Evolutionary conservation across 1,140 invertebrate genomes (phyloP).

Genomic region (Brachionus rotundiformis): DNA sequence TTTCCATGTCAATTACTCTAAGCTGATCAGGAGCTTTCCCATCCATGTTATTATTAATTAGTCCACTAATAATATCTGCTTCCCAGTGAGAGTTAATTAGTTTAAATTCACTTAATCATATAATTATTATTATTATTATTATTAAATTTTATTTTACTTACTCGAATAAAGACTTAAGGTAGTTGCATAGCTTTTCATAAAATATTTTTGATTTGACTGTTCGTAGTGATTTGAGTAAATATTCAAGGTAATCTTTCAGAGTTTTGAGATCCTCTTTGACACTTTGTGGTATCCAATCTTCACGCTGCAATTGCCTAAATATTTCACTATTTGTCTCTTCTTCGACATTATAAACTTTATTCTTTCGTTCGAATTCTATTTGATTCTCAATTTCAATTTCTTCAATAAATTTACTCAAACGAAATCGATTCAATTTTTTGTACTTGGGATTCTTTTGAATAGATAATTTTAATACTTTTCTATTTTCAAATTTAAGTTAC

Average conservation of each 20-base stretch:
- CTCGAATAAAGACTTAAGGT: slow-evolving; percentile 23
- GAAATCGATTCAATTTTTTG: slow-evolving; percentile 35
- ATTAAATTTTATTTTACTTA: not conserved
- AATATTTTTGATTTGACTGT: slow-evolving; percentile 48
- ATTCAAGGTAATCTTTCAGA: slow-evolving; percentile 5
- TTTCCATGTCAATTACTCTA: slow-evolving; percentile 26
- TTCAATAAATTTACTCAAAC: slow-evolving; percentile 18
- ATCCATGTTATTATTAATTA: slow-evolving; percentile 29
- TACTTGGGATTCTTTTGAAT: slow-evolving; percentile 51
- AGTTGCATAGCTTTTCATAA: slow-evolving; percentile 46
- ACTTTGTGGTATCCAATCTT: slow-evolving; percentile 36
- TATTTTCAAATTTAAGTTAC: too few relatives aligned
- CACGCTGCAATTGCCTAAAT: slow-evolving; percentile 2
- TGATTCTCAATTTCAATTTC: slow-evolving; percentile 37
- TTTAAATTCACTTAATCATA: slow-evolving; percentile 33
- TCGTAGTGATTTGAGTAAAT: slow-evolving; percentile 31
- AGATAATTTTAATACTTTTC: too few relatives aligned
- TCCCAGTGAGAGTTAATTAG: slow-evolving; percentile 26
- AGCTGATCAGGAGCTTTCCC: not conserved
- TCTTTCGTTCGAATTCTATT: not conserved
- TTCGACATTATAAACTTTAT: slow-evolving; percentile 19
- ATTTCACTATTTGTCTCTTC: slow-evolving; percentile 12
- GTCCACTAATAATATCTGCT: not conserved
- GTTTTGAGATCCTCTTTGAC: slow-evolving; percentile 27
- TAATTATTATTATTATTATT: not conserved